Evolutionary conservation across 2,888 invertebrate species (phyloP).

Genomic region (Xanthia togata): DNA sequence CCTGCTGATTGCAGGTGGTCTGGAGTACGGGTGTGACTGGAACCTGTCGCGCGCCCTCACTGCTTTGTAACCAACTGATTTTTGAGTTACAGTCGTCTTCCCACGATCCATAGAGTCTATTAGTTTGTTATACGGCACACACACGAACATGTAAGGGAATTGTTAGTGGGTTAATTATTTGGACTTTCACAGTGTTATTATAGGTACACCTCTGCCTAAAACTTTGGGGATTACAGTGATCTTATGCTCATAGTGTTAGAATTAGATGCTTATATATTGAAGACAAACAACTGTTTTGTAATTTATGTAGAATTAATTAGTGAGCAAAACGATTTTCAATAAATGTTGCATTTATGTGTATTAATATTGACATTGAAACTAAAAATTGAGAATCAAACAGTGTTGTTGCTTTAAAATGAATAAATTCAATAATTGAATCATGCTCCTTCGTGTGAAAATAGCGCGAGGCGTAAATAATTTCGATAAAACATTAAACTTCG

Average conservation of each 20-base stretch:
- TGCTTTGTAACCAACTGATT: slow-evolving; percentile 86
- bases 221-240: too few relatives aligned
- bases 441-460: not conserved
- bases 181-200: slow-evolving; percentile 20
- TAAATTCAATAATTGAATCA: slow-evolving; percentile 1
- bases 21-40: slow-evolving; percentile 82
- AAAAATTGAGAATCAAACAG: not conserved
- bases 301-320: slow-evolving; percentile 1
- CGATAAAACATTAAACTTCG: slow-evolving; percentile 5
- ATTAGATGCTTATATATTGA: not conserved
- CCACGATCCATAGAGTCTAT: slow-evolving; percentile 73
- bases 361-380: not conserved
- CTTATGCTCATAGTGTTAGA: slow-evolving; percentile 2
- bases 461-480: slow-evolving; percentile 9
- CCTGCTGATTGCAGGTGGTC: slow-evolving; percentile 68
- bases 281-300: not conserved
- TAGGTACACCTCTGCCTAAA: too few relatives aligned
- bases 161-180: slow-evolving; percentile 54
- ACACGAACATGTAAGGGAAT: slow-evolving; percentile 69
- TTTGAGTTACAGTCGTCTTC: slow-evolving; percentile 79
- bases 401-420: not conserved
- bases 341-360: not conserved
- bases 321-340: not conserved
- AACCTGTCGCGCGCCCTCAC: slow-evolving; percentile 81
- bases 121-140: slow-evolving; percentile 77